A percentile compares a stretch with the other conserved stretches of the same genome.
Evolutionary conservation across 2,888 invertebrate species (phyloP).

Genomic region (Leptinotarsa haldemani): DNA sequence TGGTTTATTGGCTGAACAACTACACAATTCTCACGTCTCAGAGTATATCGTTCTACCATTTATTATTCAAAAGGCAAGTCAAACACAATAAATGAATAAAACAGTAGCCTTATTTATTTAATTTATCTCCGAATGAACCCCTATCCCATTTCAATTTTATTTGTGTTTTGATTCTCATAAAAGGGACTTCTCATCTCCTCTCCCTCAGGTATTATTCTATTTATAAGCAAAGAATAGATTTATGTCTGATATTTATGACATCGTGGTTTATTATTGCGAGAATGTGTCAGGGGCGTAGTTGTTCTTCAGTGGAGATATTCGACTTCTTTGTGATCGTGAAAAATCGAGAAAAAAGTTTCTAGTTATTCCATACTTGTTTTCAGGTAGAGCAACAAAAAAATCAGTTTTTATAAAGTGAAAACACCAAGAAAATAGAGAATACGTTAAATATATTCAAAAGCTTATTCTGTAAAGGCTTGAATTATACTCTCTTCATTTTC

Average conservation of each 20-base stretch:
- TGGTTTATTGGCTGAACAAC: constrained; percentile 9
- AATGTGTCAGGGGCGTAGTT: constrained; percentile 9
- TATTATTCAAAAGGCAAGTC: constrained; percentile 16
- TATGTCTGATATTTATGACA: constrained; percentile 15
- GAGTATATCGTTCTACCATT: not conserved
- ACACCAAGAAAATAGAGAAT: too few species aligned
- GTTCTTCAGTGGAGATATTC: not conserved
- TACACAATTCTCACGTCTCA: constrained; percentile 10
- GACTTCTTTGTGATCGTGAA: not conserved
- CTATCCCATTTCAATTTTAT: constrained; percentile 21
- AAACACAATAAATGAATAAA: constrained; percentile 19
- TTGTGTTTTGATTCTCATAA: constrained; percentile 16
- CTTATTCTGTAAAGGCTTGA: too few species aligned
- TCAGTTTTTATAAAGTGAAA: too few species aligned
- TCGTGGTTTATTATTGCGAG: constrained; percentile 9
- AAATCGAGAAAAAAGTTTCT: too few species aligned
- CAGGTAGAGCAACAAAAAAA: too few species aligned
- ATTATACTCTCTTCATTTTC: too few species aligned
- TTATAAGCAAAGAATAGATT: constrained; percentile 15
- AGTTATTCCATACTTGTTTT: too few species aligned
- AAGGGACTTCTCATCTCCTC: not conserved
- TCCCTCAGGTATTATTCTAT: constrained; percentile 17
- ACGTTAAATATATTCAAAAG: too few species aligned
- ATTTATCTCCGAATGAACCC: constrained; percentile 16
- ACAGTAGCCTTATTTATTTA: constrained; percentile 25